These are phyloP conservation scores for Ferrisia virgata DNA, from an alignment of 2,888 invertebrate species.

Conservation along the genomic window DNA sequence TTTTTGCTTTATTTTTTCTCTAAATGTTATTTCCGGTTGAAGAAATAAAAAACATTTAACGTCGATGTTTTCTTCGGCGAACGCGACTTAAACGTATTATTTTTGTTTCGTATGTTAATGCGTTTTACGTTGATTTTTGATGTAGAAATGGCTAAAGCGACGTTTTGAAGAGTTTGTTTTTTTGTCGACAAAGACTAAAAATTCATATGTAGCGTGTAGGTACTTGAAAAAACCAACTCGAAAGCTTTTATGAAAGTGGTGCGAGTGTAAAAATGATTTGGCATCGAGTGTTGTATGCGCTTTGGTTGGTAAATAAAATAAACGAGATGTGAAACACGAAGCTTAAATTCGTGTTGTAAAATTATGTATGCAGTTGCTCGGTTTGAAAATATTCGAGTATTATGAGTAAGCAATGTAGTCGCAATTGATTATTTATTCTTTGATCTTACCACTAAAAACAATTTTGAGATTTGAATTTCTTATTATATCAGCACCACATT, in stretches of 20 bases:
- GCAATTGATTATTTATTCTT: neutral
- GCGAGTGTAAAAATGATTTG: neutral
- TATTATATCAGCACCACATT: too few relatives aligned
- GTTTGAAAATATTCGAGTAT: neutral
- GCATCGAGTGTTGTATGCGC: neutral
- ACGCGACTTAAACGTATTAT: neutral
- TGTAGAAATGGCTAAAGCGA: neutral
- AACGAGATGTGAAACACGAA: neutral
- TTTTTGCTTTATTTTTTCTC: neutral
- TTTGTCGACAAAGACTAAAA: neutral
- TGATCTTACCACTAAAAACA: neutral
- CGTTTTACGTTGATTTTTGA: neutral
- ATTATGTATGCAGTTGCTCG: neutral
- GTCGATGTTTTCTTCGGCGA: neutral
- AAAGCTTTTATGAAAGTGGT: neutral
- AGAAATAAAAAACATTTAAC: neutral
- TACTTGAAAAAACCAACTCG: neutral
- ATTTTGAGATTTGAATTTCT: neutral
- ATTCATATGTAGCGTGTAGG: neutral
- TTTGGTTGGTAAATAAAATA: neutral
- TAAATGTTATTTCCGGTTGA: conserved; percentile 22
- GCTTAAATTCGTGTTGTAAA: neutral
- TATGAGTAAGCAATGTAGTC: neutral
- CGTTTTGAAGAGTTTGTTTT: neutral
- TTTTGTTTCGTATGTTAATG: neutral